Percentiles rank a stretch among this genome's conserved stretches.
Evolutionary conservation across 1,140 invertebrate species (phyloP).

Genomic region (Philotrypesis tridentata): DNA sequence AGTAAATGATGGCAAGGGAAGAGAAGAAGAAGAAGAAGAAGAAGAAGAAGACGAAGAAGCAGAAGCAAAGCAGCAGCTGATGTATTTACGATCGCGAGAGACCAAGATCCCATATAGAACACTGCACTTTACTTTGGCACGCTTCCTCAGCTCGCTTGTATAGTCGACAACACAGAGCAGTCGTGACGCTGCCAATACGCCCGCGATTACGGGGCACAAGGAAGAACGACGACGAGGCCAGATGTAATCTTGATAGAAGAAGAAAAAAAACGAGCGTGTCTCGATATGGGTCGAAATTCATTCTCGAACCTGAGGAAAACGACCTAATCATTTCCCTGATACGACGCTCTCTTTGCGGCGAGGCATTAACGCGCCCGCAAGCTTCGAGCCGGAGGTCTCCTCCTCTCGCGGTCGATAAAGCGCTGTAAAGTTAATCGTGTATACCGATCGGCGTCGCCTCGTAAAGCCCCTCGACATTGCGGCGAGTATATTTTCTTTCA

Average conservation of each 20-base stretch:
- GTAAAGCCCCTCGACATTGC: conserved; percentile 6
- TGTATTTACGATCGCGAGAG: conserved; percentile 46
- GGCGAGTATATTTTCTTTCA: neutral
- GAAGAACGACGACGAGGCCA: neutral
- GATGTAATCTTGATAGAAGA: neutral
- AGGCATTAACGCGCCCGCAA: conserved; percentile 2
- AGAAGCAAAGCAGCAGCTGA: conserved; percentile 9
- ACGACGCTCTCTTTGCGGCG: neutral
- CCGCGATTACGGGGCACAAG: conserved; percentile 19
- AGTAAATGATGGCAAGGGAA: conserved; percentile 32
- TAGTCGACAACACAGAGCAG: neutral
- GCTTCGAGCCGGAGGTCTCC: neutral
- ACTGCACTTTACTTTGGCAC: conserved; percentile 47
- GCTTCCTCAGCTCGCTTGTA: neutral
- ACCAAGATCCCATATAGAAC: neutral
- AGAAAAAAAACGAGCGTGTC: too few relatives aligned
- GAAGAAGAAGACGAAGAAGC: neutral
- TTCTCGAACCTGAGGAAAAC: neutral
- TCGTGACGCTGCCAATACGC: conserved; percentile 32
- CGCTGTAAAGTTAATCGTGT: conserved; percentile 36
- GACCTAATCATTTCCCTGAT: neutral
- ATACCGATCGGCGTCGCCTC: conserved; percentile 19
- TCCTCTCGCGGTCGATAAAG: conserved; percentile 5
- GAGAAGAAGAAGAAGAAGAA: neutral
- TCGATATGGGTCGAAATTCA: too few relatives aligned